Evolutionary conservation across 2,113 vertebrate species (phyloP).

Genomic region (Eurystomus gularis): DNA sequence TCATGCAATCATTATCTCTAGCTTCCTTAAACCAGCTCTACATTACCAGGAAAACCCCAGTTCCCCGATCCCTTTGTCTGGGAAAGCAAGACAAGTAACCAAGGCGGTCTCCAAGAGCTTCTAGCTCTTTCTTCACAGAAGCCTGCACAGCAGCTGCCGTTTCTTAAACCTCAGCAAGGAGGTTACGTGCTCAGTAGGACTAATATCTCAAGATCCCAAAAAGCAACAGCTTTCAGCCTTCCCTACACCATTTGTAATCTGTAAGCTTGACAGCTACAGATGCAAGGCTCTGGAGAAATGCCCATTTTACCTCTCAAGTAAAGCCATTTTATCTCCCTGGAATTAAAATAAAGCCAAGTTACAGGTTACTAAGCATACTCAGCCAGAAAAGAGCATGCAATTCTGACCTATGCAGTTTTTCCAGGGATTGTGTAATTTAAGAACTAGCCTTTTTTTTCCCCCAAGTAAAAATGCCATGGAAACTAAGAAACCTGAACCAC

Average conservation of each 20-base stretch:
- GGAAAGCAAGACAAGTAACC: neutral
- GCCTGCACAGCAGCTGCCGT: neutral
- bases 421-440: slow-evolving; percentile 47
- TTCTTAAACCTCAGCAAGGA: neutral
- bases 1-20: neutral
- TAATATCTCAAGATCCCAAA: neutral
- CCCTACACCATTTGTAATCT: neutral
- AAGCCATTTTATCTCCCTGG: neutral
- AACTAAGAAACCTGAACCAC: slow-evolving; percentile 38
- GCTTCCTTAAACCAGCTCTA: neutral
- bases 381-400: neutral
- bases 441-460: neutral
- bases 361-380: slow-evolving; percentile 22
- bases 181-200: neutral
- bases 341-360: slow-evolving; percentile 40
- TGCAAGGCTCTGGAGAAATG: neutral
- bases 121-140: neutral
- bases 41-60: neutral
- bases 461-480: slow-evolving; percentile 17
- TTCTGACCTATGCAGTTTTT: neutral
- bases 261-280: neutral
- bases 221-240: neutral
- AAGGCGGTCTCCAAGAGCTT: neutral
- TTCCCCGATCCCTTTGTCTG: neutral
- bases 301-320: slow-evolving; percentile 4